Base-by-base conservation (phyloP, 2,888 invertebrate species). In the Drosophila vallismaia region DNA sequence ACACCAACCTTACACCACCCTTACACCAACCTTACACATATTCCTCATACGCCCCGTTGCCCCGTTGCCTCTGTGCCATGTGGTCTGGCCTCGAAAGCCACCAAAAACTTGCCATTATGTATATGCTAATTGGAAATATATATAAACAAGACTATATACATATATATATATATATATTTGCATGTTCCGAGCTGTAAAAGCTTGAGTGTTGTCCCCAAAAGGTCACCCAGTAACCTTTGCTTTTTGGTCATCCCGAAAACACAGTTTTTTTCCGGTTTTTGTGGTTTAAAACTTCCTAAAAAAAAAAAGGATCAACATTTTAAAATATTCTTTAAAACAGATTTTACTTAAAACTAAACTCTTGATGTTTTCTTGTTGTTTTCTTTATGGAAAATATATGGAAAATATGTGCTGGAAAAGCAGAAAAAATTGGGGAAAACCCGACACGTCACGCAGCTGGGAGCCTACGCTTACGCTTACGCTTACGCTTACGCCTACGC, bases 391-490 rank as follows among this genome's bases (percentile, higher is more conserved):
- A 19, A 19, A 62, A 62, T 59, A 42, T 59, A 48, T 62, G 60
- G 48, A 59, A 42, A 62, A 48, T 40, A 26, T 24, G 7, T 7
- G 44, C 12, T 9, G 19, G 31, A n/a, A 8, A 44, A 24, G 48
- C 31, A 14, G 45, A 28, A 24, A 8, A 14, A 2, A 2, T 1
- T 1, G 12, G 46, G 28, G 10, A 19, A 19, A 19, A 19, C 19
- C 19, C 19, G 56, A 45, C 56, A 44, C 38, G 69, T 76, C 69
- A 76, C 54, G 68, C 68, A 68, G 57, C 51, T 68, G 45, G 70
- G 33, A n/a, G n/a, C n/a, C n/a, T n/a, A n/a, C n/a, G n/a, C n/a
- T n/a, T n/a, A n/a, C n/a, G n/a, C n/a, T n/a, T n/a, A n/a, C n/a
- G n/a, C n/a, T n/a, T n/a, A n/a, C n/a, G n/a, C 19, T 26, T 19